phyloP scores from a whole-genome alignment of 2,797 vertebrate genomes.

The Tokudaia muenninki region DNA sequence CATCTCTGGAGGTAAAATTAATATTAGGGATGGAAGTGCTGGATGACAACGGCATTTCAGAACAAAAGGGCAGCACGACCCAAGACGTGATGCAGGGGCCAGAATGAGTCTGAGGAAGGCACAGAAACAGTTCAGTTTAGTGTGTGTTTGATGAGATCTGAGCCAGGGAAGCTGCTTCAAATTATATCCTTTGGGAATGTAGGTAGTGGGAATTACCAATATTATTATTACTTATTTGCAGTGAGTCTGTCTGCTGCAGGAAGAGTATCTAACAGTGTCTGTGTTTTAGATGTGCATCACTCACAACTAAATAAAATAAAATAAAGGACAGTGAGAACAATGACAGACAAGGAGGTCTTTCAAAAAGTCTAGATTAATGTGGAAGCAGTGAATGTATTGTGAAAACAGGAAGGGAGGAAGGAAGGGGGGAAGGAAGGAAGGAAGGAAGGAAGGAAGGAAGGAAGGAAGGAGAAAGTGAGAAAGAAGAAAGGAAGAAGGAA shows the following conservation, averaged over 20 bases:
- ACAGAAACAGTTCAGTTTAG: neutral
- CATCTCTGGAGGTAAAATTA: neutral
- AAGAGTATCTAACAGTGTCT: neutral
- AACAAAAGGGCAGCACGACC: neutral
- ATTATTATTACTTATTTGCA: neutral
- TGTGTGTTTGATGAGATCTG: neutral
- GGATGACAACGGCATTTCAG: conserved; percentile 3
- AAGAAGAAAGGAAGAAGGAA: no score
- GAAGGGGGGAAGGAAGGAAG: neutral
- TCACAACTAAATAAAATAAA: no score
- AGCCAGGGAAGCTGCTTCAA: neutral
- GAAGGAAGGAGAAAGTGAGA: no score
- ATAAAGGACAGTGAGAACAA: neutral
- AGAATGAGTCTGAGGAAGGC: neutral
- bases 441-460: no score
- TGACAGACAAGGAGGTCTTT: neutral
- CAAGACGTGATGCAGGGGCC: neutral
- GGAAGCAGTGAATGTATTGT: neutral
- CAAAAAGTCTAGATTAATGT: neutral
- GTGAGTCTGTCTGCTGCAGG: neutral
- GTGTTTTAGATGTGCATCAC: neutral
- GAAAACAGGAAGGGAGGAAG: neutral
- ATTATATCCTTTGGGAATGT: neutral
- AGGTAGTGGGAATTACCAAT: neutral
- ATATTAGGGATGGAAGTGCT: neutral